Conservation (phyloP, 2,888 invertebrate species). For the Sphaerophoria rueppellii region DNA sequence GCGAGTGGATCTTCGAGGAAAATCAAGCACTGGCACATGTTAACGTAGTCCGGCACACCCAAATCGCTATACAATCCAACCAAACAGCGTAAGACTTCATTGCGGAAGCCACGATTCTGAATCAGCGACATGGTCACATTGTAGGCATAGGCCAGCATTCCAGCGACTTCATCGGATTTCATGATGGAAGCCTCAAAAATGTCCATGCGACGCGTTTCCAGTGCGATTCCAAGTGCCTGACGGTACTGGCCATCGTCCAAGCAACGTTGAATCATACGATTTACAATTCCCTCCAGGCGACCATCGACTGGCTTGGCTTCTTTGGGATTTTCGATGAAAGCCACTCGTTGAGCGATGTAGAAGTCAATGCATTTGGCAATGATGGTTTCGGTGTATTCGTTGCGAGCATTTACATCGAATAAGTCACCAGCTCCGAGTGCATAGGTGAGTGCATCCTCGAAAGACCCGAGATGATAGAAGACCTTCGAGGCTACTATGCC, state of each 20-base stretch:
- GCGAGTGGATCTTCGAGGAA: slow-evolving; percentile 96
- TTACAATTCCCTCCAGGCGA: slow-evolving; percentile 95
- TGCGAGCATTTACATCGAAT: slow-evolving; percentile 96
- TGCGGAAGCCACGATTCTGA: slow-evolving; percentile 96
- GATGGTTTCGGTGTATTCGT: slow-evolving; percentile 98
- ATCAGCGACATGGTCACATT: slow-evolving; percentile 98
- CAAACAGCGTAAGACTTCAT: slow-evolving; percentile 93
- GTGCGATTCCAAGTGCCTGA: slow-evolving; percentile 96
- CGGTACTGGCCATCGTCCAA: slow-evolving; percentile 96
- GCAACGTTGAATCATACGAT: slow-evolving; percentile 98
- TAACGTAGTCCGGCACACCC: slow-evolving; percentile 97
- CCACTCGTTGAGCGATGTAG: slow-evolving; percentile 94
- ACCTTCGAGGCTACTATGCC: slow-evolving; percentile 99
- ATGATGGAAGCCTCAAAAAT: slow-evolving; percentile 96
- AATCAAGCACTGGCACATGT: slow-evolving; percentile 98
- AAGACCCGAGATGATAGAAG: slow-evolving; percentile 98
- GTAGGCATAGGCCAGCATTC: slow-evolving; percentile 97
- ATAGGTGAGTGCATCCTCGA: slow-evolving; percentile 98
- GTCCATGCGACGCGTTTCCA: slow-evolving; percentile 98
- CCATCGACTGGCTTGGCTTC: slow-evolving; percentile 89
- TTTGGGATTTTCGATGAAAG: slow-evolving; percentile 87
- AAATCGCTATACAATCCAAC: slow-evolving; percentile 95
- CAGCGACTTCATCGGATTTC: slow-evolving; percentile 94
- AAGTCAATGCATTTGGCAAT: slow-evolving; percentile 99
- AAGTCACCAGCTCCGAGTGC: slow-evolving; percentile 97